Evolutionary conservation across 2,113 vertebrate genomes (phyloP), one percentile per base, ranked within the genome.

Genomic region (Amphiprion ocellaris): DNA sequence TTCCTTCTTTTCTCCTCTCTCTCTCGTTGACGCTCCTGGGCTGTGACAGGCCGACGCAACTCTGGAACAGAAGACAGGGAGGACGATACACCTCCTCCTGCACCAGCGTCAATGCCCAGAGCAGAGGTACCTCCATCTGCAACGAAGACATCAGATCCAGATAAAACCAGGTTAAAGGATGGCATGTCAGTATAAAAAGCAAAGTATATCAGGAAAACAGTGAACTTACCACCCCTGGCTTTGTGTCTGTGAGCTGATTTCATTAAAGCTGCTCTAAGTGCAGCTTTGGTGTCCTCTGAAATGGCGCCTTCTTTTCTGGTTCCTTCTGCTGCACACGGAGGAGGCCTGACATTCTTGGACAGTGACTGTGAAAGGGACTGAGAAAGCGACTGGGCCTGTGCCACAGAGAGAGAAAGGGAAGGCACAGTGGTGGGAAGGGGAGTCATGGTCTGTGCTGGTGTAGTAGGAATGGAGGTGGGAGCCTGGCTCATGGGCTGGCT

Each of bases 261-360:
- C 10, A 97, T 92, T 77, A 99, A 87, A 5, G 95, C 96, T 0
- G 97, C 97, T 84, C 96, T 98, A 4, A 99, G 97, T 1, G 98
- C 97, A 0, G 96, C 96, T 87, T 99, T 99, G 44, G 98, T 98
- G 72, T 97, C 96, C 5, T 98, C 96, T 0, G 98, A 99, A 90
- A 99, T 99, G 23, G 96, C 96, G 0, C 97, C 97, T 4, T 98
- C 97, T 68, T 93, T 95, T 71, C 96, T 95, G 2, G 95, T 91
- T 0, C 90, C 92, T 9, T 93, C 96, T 16, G 83, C 93, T 4
- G 88, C 75, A 77, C 92, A 94, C 0, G 69, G 84, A n/a, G 84
- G 64, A 33, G 72, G 82, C 85, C 90, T 85, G 12, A 64, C 67
- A 28, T 79, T 92, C 79, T 93, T 94, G n/a, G 87, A 89, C 59